Conservation (phyloP, 2,797 vertebrate species). For the Myotis myotis region DNA sequence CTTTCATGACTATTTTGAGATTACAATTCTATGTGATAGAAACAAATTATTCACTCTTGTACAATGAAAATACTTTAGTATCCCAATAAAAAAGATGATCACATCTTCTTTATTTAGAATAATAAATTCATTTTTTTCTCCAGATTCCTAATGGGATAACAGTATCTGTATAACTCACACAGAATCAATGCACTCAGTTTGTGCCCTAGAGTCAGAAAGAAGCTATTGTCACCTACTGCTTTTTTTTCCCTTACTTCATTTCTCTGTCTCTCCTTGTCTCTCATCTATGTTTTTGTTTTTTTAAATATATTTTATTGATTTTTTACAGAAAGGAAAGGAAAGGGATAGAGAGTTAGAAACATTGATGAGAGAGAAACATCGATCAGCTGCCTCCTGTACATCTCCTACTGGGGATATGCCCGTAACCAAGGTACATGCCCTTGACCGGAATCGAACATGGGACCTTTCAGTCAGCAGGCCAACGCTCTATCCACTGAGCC, state of each 20-base stretch:
- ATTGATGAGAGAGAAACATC: too few species aligned
- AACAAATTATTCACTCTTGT: background rate
- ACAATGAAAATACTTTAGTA: background rate
- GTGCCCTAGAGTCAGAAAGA: background rate
- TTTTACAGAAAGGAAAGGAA: too few species aligned
- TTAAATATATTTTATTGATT: too few species aligned
- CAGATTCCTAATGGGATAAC: background rate
- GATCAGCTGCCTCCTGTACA: too few species aligned
- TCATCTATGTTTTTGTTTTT: background rate
- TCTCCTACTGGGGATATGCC: too few species aligned
- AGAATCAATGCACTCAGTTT: too few species aligned
- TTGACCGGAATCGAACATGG: too few species aligned
- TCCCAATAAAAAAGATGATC: background rate
- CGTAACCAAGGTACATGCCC: too few species aligned
- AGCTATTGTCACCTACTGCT: background rate
- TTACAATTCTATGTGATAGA: background rate
- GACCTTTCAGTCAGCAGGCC: too few species aligned
- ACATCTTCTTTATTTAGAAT: slow-evolving; percentile 3
- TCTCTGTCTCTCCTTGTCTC: background rate
- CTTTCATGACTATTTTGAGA: slow-evolving; percentile 17
- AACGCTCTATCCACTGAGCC: too few species aligned
- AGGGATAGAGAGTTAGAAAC: too few species aligned
- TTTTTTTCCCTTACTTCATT: background rate
- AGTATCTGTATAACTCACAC: background rate
- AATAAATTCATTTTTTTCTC: background rate